Percentiles rank a stretch among this genome's conserved stretches.
phyloP scores from a whole-genome alignment of 2,113 vertebrate species.

The Lanius ludovicianus region DNA sequence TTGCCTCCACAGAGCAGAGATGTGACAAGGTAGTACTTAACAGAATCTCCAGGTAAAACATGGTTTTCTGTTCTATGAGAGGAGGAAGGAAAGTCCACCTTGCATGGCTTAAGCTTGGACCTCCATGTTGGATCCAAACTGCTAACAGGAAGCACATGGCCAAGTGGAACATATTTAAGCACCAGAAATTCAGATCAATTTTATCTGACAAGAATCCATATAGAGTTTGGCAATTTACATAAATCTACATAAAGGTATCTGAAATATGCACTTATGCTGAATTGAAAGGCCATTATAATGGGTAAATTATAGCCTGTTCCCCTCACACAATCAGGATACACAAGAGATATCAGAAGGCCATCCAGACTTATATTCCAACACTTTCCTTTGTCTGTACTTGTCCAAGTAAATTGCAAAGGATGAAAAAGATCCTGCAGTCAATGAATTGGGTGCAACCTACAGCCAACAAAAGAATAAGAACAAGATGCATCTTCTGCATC shows the following conservation, averaged over 20 bases:
- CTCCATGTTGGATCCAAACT: not conserved
- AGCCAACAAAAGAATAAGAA: not conserved
- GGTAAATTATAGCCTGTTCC: not conserved
- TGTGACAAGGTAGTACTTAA: not conserved
- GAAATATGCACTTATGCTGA: not conserved
- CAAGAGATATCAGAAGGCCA: too few relatives aligned
- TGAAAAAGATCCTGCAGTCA: not conserved
- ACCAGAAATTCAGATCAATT: not conserved
- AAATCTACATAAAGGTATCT: not conserved
- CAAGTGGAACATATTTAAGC: not conserved
- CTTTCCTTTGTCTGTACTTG: not conserved
- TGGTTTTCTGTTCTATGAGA: not conserved
- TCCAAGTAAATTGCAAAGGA: not conserved
- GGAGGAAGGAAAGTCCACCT: not conserved
- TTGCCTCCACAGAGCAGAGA: not conserved
- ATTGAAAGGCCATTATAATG: not conserved
- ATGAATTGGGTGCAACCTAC: rapidly evolving
- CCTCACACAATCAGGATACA: not conserved
- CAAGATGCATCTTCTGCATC: not conserved
- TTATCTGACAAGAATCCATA: not conserved
- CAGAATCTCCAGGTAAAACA: not conserved
- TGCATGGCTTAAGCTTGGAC: not conserved
- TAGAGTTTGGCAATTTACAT: not conserved
- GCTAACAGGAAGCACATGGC: not conserved
- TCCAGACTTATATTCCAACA: not conserved